Evolutionary conservation across 1,140 invertebrate species (phyloP).

Genomic region (Marisa cornuarietis): DNA sequence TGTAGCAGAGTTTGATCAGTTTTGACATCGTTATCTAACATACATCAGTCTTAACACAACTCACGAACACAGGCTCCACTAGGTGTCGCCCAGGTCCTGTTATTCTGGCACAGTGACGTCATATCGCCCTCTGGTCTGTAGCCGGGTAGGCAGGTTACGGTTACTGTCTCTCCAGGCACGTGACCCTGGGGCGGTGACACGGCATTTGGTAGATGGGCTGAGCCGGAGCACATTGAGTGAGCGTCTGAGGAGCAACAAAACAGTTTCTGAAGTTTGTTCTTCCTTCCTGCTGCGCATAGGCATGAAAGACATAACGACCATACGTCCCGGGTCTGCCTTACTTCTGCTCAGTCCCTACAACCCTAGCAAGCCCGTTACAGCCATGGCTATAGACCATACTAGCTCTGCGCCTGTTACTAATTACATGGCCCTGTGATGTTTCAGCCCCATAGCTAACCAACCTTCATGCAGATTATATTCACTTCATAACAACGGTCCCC

Average conservation of each 20-base stretch:
- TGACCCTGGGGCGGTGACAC: conserved; percentile 14
- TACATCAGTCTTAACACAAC: conserved; percentile 22
- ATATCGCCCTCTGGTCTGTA: conserved; percentile 68
- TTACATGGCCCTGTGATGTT: no score
- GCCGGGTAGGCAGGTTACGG: conserved; percentile 59
- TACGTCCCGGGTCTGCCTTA: no score
- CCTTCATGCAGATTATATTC: no score
- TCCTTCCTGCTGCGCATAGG: no score
- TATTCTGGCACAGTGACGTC: conserved; percentile 66
- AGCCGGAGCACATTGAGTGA: conserved; percentile 20
- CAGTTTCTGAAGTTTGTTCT: no score
- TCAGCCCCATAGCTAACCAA: no score
- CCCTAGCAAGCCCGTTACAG: no score
- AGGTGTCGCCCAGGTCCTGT: conserved; percentile 70
- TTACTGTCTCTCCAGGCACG: conserved; percentile 45
- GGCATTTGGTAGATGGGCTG: conserved; percentile 26
- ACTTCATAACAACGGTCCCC: no score
- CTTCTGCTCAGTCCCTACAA: no score
- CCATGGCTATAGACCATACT: no score
- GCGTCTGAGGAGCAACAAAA: conserved; percentile 17
- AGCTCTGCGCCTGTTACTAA: no score
- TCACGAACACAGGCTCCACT: conserved; percentile 70
- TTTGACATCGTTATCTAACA: background rate
- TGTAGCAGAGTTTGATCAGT: background rate
- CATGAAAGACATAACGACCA: no score